Percentiles rank a stretch among this genome's conserved stretches.
Evolutionary conservation across 2,888 invertebrate genomes (phyloP).

Genomic region (Agriopis leucophaearia): DNA sequence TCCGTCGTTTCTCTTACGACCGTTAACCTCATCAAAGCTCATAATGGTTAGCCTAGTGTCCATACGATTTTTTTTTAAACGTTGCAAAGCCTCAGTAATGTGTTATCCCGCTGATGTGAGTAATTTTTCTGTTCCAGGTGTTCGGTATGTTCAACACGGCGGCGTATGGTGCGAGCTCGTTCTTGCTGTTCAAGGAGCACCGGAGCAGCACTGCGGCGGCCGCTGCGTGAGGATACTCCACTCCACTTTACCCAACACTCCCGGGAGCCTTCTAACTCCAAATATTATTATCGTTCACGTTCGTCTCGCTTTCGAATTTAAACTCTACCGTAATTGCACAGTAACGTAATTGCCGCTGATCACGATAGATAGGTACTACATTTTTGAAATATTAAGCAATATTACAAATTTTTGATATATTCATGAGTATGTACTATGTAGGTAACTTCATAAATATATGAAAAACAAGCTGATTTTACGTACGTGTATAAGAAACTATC

Average conservation of each 20-base stretch:
- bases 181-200: conserved; percentile 91
- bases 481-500: conserved; percentile 6
- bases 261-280: conserved; percentile 50
- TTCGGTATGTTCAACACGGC: conserved; percentile 94
- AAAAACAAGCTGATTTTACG: conserved; percentile 7
- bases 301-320: conserved; percentile 57
- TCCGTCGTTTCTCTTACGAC: too few relatives aligned
- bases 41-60: too few relatives aligned
- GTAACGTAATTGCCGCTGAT: conserved; percentile 41
- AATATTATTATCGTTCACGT: conserved; percentile 47
- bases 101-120: not conserved
- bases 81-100: too few relatives aligned
- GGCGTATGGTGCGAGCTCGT: conserved; percentile 92
- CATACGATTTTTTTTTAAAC: too few relatives aligned
- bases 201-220: conserved; percentile 73
- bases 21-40: too few relatives aligned
- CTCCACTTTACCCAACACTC: conserved; percentile 29
- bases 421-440: not conserved
- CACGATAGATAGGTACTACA: conserved; percentile 36
- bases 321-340: conserved; percentile 46
- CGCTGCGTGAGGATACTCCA: conserved; percentile 52
- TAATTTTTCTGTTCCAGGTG: conserved; percentile 83
- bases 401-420: conserved; percentile 16
- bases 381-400: conserved; percentile 38
- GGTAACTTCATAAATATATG: conserved; percentile 4